Conservation (phyloP, 2,113 vertebrate species). For the Parus major region DNA sequence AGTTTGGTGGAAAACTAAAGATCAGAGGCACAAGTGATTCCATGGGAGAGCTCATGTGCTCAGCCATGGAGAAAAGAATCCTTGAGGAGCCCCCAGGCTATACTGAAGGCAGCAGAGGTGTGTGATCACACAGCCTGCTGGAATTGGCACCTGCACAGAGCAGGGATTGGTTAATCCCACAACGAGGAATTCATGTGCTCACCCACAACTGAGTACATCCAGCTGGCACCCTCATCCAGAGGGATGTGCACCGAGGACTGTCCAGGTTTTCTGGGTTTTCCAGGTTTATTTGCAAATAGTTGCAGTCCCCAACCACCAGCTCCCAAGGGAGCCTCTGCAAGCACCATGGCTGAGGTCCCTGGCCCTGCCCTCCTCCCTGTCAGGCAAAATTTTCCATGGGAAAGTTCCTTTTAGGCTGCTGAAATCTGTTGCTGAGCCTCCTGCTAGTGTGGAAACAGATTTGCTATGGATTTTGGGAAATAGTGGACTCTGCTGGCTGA, state of each 20-base stretch:
- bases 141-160: background rate
- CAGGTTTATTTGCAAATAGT: background rate
- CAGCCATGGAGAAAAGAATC: background rate
- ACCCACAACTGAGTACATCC: background rate
- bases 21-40: background rate
- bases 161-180: background rate
- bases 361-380: background rate
- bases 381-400: background rate
- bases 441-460: background rate
- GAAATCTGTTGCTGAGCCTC: background rate
- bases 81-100: fast-evolving
- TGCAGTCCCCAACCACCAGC: background rate
- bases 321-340: background rate
- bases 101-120: background rate
- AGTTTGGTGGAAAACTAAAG: background rate
- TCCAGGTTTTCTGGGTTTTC: background rate
- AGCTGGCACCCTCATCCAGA: background rate
- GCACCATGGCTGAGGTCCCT: background rate
- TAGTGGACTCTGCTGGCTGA: background rate
- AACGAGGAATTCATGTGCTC: background rate
- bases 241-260: background rate
- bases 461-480: background rate
- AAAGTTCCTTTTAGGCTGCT: background rate
- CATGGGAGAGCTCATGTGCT: background rate
- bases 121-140: background rate